A percentile compares a stretch with the other conserved stretches of the same genome.
Evolutionary conservation across 2,888 invertebrate species (phyloP).

Genomic region (Drosophila falleni): DNA sequence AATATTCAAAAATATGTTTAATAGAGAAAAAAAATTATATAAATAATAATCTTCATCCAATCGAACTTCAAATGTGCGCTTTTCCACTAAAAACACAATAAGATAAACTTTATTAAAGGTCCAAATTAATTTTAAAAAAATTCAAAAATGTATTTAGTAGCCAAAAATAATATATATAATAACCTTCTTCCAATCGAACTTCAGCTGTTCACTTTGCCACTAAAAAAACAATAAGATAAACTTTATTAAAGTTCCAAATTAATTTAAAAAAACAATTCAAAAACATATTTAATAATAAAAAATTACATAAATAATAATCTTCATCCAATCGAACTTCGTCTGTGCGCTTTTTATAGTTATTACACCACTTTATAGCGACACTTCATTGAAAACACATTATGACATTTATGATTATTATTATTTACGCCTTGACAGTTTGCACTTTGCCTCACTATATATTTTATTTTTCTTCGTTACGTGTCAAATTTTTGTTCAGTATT

Average conservation of each 20-base stretch:
- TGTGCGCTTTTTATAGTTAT: background rate
- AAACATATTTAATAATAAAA: background rate
- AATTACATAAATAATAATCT: background rate
- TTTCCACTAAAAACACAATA: too few relatives aligned
- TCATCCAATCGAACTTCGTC: background rate
- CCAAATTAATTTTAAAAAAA: background rate
- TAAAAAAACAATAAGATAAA: background rate
- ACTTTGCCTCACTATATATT: slow-evolving; percentile 2
- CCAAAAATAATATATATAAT: background rate
- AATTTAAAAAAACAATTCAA: background rate
- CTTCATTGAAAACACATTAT: slow-evolving; percentile 14
- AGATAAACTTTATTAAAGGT: background rate
- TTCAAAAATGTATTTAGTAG: background rate
- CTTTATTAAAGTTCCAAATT: background rate
- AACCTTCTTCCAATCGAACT: background rate
- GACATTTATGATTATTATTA: slow-evolving; percentile 17
- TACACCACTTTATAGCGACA: background rate
- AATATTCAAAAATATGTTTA: background rate
- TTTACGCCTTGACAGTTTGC: slow-evolving; percentile 25
- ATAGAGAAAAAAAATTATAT: too few relatives aligned
- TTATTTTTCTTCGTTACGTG: slow-evolving; percentile 43
- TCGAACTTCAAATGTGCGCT: background rate
- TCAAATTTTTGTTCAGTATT: slow-evolving; percentile 23
- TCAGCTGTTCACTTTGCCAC: background rate
- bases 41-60: background rate